Conservation (phyloP, 2,113 vertebrate species). For the Malurus alboscapulatus region DNA sequence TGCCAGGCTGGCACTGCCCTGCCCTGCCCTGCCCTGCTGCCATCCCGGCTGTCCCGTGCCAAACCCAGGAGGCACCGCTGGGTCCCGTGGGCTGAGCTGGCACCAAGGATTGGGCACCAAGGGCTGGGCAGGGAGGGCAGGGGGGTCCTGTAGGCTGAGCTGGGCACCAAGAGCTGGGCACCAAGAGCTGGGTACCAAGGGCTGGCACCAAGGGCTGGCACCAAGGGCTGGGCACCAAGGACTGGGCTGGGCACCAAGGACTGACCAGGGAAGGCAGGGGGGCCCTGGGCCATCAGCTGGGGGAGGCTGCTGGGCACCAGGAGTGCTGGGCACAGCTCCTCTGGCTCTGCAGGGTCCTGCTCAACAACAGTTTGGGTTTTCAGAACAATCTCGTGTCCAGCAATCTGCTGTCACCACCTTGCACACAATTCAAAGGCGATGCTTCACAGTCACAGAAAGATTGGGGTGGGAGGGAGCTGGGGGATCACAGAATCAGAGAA, state of each 20-base stretch:
- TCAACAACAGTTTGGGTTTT: fast-evolving
- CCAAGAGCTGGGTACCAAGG: too few relatives aligned
- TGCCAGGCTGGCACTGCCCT: not conserved
- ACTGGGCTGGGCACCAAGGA: too few relatives aligned
- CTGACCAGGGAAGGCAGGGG: not conserved
- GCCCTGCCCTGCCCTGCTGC: not conserved
- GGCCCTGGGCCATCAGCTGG: fast-evolving
- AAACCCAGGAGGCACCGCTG: fast-evolving
- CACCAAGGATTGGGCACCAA: too few relatives aligned
- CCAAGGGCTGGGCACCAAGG: too few relatives aligned
- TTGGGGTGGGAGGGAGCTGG: not conserved
- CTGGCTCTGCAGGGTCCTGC: not conserved
- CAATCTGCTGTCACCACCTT: not conserved
- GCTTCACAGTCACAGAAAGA: fast-evolving
- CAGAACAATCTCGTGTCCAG: not conserved
- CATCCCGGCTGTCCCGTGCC: not conserved
- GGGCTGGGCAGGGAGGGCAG: too few relatives aligned
- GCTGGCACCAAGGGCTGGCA: too few relatives aligned
- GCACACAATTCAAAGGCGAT: fast-evolving
- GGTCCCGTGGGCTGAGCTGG: too few relatives aligned
- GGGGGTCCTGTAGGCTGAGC: too few relatives aligned
- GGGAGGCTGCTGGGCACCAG: not conserved
- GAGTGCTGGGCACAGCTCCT: not conserved
- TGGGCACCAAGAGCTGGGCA: too few relatives aligned
- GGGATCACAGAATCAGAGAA: not conserved